Base-by-base conservation (phyloP, 2,797 vertebrate genomes). In the Periparus ater region DNA sequence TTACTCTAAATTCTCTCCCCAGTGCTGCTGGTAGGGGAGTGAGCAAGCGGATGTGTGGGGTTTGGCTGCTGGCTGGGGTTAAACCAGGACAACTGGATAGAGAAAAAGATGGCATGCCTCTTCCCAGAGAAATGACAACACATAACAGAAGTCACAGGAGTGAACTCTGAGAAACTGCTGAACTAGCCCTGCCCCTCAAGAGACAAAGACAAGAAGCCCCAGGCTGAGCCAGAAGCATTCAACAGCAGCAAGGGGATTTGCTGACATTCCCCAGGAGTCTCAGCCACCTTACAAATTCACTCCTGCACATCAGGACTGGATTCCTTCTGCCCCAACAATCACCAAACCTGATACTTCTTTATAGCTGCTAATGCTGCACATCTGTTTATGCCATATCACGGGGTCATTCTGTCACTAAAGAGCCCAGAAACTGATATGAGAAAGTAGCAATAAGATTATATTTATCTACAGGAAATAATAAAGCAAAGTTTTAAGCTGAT, bases 31-130 rank as follows among this genome's bases (percentile, higher is more conserved):
- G 13, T 32, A 34, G 21, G 10, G 14, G 30, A 71, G 57, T 21
- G 34, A 63, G 8, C 4, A 3, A 70, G 26, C 0, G 1, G 21
- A 50, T 55, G 26, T 1, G 0, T 17, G 25, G 47, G 48, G 25
- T 13, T 26, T 62, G 34, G 17, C 34, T 47, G 42, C 65, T 48
- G 25, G 30, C 30, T 55, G 26, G 15, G 14, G 48, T 26, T 55
- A 62, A 70, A 62, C 25, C 73, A 86, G 65, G 65, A 77, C 30
- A 77, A 55, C 11, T 3, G 34, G 29, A 65, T 3, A 76, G 45
- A 65, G 26, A 40, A 79, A 70, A 90, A 76, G 38, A 79, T 15
- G 38, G 23, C 0, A 1, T 20, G 10, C 7, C n/a, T 38, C 58
- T 68, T 85, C 48, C 7, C 9, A 48, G 63, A 85, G 44, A 79